phyloP scores from a whole-genome alignment of 2,888 invertebrate genomes.

The Agonopterix heracliana region DNA sequence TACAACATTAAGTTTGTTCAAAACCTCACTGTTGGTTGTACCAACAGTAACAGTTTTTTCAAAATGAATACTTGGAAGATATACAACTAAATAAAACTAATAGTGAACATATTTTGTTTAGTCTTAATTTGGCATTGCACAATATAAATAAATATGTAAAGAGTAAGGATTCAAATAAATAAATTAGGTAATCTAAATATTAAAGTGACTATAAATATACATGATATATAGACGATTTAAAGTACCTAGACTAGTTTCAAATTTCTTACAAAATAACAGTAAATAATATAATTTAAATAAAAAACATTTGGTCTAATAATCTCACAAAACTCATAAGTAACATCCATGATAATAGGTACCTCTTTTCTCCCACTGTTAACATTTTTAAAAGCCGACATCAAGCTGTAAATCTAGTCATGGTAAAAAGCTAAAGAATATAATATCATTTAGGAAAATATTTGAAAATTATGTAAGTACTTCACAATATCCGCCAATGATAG shows the following conservation, averaged over 20 bases:
- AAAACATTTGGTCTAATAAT: conserved; percentile 42
- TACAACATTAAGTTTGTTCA: conserved; percentile 28
- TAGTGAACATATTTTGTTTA: conserved; percentile 49
- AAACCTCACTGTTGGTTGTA: conserved; percentile 47
- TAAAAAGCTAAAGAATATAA: conserved; percentile 64
- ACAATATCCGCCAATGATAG: conserved; percentile 52
- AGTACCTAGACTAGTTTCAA: conserved; percentile 34
- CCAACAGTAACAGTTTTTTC: conserved; percentile 36
- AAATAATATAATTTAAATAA: conserved; percentile 32
- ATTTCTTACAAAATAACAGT: conserved; percentile 40
- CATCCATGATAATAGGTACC: conserved; percentile 71
- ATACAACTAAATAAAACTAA: conserved; percentile 55
- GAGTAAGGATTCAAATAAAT: conserved; percentile 41
- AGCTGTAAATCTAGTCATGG: conserved; percentile 67
- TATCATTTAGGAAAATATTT: conserved; percentile 63
- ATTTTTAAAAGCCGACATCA: conserved; percentile 72
- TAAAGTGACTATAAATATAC: conserved; percentile 45
- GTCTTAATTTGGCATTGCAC: conserved; percentile 50
- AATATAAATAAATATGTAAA: conserved; percentile 54
- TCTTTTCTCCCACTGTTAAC: conserved; percentile 69
- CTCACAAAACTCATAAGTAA: conserved; percentile 51
- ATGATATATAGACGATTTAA: conserved; percentile 31
- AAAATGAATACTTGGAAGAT: conserved; percentile 38
- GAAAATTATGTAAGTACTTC: conserved; percentile 34
- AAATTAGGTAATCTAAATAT: conserved; percentile 32